Evolutionary conservation across 2,113 vertebrate species (phyloP).

Genomic region (Silurus asotus): DNA sequence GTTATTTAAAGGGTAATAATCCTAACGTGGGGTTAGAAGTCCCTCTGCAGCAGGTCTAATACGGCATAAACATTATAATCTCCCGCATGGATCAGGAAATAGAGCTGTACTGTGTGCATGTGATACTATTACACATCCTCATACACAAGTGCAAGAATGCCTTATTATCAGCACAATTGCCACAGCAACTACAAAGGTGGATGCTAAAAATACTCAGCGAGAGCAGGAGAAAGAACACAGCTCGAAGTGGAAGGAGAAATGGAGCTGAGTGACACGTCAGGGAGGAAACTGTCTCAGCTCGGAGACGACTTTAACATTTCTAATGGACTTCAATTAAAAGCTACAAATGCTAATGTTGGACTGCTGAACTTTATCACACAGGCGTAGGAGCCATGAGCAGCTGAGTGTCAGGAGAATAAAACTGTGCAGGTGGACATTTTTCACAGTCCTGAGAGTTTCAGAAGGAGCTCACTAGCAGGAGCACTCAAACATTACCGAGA

Average conservation of each 20-base stretch:
- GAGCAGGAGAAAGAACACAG: slow-evolving; percentile 36
- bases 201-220: slow-evolving; percentile 54
- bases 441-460: not conserved
- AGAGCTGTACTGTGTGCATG: slow-evolving; percentile 36
- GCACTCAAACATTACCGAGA: not conserved
- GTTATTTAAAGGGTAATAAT: slow-evolving; percentile 45
- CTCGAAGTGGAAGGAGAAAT: slow-evolving; percentile 40
- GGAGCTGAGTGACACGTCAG: slow-evolving; percentile 40
- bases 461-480: not conserved
- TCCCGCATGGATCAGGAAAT: slow-evolving; percentile 52
- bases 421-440: not conserved
- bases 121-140: slow-evolving; percentile 28
- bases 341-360: not conserved
- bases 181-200: slow-evolving; percentile 55
- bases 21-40: slow-evolving; percentile 54
- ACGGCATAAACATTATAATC: slow-evolving; percentile 52
- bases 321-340: not conserved
- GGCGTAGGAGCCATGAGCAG: not conserved
- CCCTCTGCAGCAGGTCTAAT: slow-evolving; percentile 50
- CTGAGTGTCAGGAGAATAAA: not conserved
- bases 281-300: not conserved
- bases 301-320: slow-evolving; percentile 16
- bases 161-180: slow-evolving; percentile 50
- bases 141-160: slow-evolving; percentile 19
- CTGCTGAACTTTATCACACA: not conserved